These are phyloP conservation scores for Synanthedon formicaeformis DNA, from an alignment of 2,888 invertebrate genomes.

Conservation along the genomic window DNA sequence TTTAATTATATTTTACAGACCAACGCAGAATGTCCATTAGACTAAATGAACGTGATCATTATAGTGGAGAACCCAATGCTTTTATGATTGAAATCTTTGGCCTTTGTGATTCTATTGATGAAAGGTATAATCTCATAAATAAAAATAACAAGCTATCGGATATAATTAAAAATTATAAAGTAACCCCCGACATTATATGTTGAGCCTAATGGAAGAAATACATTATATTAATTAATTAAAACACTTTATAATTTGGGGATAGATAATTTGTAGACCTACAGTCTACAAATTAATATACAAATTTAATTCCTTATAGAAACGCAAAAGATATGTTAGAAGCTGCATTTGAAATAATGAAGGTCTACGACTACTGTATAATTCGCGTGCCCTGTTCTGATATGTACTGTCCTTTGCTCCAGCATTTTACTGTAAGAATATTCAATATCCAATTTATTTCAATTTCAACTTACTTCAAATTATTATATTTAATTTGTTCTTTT, in stretches of 20 bases:
- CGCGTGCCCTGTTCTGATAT: slow-evolving; percentile 60
- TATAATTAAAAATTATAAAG: too few relatives aligned
- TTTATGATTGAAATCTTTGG: slow-evolving; percentile 74
- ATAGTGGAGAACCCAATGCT: slow-evolving; percentile 64
- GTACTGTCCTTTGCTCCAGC: slow-evolving; percentile 54
- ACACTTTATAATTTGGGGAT: too few relatives aligned
- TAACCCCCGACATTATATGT: too few relatives aligned
- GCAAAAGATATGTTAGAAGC: slow-evolving; percentile 71
- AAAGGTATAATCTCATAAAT: slow-evolving; percentile 28
- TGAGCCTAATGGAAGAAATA: too few relatives aligned
- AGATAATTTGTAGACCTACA: too few relatives aligned
- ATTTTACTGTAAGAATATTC: slow-evolving; percentile 55
- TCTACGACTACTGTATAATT: slow-evolving; percentile 74
- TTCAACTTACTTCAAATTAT: too few relatives aligned
- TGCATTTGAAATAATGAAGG: slow-evolving; percentile 75
- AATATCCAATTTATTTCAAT: background rate
- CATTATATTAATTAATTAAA: too few relatives aligned
- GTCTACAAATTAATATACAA: too few relatives aligned
- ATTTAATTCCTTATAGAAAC: slow-evolving; percentile 25
- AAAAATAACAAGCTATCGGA: too few relatives aligned
- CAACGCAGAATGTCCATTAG: background rate
- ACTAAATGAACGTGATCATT: slow-evolving; percentile 8
- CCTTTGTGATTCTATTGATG: slow-evolving; percentile 59
- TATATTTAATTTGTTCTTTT: background rate
- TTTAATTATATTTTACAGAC: background rate